Evolutionary conservation across 2,888 invertebrate species (phyloP).

Genomic region (Ectropis crepuscularia): DNA sequence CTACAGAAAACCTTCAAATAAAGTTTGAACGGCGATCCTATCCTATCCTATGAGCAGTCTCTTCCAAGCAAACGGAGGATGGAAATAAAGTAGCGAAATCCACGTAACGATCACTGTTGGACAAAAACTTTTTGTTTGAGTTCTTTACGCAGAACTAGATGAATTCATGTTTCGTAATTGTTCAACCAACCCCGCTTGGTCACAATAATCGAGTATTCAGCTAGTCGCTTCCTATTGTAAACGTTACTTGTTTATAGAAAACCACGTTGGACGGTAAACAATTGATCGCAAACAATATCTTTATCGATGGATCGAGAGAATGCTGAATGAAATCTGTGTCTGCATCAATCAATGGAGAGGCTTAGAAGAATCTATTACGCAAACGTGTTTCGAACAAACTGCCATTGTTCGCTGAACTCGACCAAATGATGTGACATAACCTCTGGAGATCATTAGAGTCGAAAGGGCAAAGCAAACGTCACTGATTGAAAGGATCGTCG

Average conservation of each 20-base stretch:
- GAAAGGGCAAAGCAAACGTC: constrained; percentile 25
- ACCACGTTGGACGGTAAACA: constrained; percentile 55
- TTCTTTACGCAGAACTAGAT: constrained; percentile 26
- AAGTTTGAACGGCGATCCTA: no score
- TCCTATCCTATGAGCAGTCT: no score
- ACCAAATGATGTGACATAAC: constrained; percentile 24
- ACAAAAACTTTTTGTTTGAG: no score
- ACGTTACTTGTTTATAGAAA: constrained; percentile 61
- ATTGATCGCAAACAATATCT: constrained; percentile 57
- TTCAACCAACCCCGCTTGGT: constrained; percentile 40
- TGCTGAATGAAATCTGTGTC: constrained; percentile 44
- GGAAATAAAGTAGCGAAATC: no score
- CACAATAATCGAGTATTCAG: constrained; percentile 54
- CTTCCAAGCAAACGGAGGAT: no score
- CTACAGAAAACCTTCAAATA: no score
- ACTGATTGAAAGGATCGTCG: constrained; percentile 28
- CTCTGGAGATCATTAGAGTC: constrained; percentile 18
- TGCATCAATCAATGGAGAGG: constrained; percentile 38
- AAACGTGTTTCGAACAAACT: constrained; percentile 34
- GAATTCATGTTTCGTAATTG: constrained; percentile 53
- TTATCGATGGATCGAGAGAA: constrained; percentile 56
- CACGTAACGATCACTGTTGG: no score
- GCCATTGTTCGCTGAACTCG: constrained; percentile 20
- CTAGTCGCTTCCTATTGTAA: constrained; percentile 55
- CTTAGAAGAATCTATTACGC: constrained; percentile 41